These are phyloP conservation scores for Penaeus chinensis DNA, from an alignment of 1,140 invertebrate species.

Conservation along the genomic window DNA sequence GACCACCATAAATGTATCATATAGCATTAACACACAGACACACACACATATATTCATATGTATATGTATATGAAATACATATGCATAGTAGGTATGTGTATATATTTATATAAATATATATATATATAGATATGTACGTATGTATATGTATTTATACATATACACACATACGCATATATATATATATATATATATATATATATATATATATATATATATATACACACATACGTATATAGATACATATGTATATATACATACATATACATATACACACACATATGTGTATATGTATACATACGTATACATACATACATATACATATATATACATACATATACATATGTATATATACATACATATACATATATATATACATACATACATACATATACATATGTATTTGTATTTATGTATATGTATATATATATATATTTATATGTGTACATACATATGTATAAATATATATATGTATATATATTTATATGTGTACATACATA, in stretches of 20 bases:
- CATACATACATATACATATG: not conserved
- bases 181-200: conserved; percentile 17
- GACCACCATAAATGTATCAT: too few species aligned
- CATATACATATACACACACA: not conserved
- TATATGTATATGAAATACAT: not conserved
- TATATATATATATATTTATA: conserved; percentile 10
- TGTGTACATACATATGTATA: not conserved
- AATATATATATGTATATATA: not conserved
- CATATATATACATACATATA: not conserved
- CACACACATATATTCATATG: too few species aligned
- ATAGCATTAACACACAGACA: too few species aligned
- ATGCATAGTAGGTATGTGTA: too few species aligned
- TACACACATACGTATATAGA: not conserved
- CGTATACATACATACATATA: not conserved
- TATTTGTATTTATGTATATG: not conserved
- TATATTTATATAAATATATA: not conserved
- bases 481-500: not conserved
- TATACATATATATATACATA: not conserved
- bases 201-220: conserved; percentile 17
- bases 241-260: not conserved
- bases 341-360: not conserved
- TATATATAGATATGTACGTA: not conserved
- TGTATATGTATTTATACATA: not conserved
- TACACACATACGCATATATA: not conserved
- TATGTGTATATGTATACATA: not conserved